phyloP scores from a whole-genome alignment of 2,888 invertebrate genomes.

The Frankliniella fusca region DNA sequence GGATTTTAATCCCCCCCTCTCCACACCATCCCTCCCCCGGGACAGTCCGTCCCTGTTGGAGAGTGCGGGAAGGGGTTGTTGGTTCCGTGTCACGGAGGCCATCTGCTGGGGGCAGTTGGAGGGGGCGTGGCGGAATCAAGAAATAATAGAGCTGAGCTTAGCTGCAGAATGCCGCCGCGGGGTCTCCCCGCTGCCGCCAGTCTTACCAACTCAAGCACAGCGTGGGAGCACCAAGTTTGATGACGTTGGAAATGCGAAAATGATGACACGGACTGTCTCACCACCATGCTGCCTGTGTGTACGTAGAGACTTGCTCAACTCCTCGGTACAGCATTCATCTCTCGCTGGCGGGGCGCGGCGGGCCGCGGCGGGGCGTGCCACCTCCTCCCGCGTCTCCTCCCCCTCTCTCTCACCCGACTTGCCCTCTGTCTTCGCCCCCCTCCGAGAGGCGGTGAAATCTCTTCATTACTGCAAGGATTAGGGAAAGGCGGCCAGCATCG shows the following conservation, averaged over 20 bases:
- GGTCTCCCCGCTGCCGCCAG: neutral
- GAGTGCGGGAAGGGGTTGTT: too few species aligned
- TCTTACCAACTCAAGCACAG: neutral
- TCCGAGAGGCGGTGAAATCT: neutral
- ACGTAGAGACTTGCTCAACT: slow-evolving; percentile 3
- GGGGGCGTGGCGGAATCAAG: neutral
- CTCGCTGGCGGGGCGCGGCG: neutral
- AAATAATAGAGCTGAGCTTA: neutral
- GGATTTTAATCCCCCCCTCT: too few species aligned
- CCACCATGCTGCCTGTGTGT: neutral
- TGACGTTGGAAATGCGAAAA: slow-evolving; percentile 1
- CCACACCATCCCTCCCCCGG: too few species aligned
- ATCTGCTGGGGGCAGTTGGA: too few species aligned
- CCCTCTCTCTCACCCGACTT: neutral
- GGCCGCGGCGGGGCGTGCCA: neutral
- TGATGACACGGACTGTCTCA: neutral
- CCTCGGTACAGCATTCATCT: neutral
- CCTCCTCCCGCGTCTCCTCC: neutral
- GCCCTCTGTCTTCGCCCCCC: neutral
- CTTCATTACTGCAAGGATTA: neutral
- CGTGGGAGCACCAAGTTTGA: neutral
- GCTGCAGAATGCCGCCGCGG: neutral
- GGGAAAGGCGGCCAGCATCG: neutral
- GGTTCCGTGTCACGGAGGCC: too few species aligned
- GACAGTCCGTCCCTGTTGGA: too few species aligned